Conservation (phyloP, 2,113 vertebrate species). For the Morone saxatilis region DNA sequence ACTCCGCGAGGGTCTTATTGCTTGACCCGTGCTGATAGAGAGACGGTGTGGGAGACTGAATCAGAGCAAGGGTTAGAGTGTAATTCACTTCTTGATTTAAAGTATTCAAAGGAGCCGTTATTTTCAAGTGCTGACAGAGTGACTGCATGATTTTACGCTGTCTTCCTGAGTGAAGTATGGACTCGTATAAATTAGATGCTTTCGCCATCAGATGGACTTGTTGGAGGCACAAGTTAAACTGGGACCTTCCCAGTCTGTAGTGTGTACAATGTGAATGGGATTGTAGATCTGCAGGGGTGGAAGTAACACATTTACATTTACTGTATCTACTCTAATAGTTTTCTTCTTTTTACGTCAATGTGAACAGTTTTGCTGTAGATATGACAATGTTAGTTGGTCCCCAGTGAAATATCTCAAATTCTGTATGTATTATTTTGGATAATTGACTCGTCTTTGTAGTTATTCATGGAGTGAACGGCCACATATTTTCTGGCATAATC, state of each 20-base stretch:
- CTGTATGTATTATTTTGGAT: background rate
- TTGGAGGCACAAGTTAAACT: background rate
- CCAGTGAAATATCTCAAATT: background rate
- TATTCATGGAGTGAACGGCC: background rate
- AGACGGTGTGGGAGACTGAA: background rate
- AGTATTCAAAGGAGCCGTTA: constrained; percentile 25
- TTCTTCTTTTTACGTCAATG: background rate
- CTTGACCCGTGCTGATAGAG: constrained; percentile 28
- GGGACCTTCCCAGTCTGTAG: background rate
- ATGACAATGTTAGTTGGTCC: background rate
- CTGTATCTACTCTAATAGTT: background rate
- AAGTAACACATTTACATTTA: background rate
- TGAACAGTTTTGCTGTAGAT: background rate
- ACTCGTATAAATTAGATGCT: background rate
- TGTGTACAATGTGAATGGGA: background rate
- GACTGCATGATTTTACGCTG: background rate
- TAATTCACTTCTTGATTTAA: constrained; percentile 30
- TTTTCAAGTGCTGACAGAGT: constrained; percentile 3
- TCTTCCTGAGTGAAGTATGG: constrained; percentile 8
- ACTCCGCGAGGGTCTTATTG: constrained; percentile 21
- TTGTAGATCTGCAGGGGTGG: background rate
- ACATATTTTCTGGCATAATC: background rate
- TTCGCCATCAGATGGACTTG: background rate
- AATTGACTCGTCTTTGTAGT: background rate
- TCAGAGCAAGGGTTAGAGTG: background rate